phyloP scores from a whole-genome alignment of 1,140 invertebrate genomes.

The Macrosteles quadrilineatus region DNA sequence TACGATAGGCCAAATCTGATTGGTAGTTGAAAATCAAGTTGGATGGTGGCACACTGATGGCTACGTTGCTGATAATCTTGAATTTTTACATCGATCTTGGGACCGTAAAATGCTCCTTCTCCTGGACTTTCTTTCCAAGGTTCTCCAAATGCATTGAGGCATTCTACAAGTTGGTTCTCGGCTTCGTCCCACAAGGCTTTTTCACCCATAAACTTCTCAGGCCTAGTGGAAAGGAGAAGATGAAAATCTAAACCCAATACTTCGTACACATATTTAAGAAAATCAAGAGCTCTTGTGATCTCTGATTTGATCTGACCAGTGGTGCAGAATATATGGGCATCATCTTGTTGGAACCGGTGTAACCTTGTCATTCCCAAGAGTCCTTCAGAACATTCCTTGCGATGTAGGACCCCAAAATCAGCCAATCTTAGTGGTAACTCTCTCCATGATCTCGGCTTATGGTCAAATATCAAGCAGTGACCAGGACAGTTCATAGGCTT shows the following conservation, averaged over 20 bases:
- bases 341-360: conserved; percentile 27
- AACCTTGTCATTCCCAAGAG: conserved; percentile 21
- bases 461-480: conserved; percentile 51
- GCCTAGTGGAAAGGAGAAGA: conserved; percentile 5
- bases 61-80: conserved; percentile 86
- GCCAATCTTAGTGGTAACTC: conserved; percentile 27
- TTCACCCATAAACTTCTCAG: conserved; percentile 21
- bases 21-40: conserved; percentile 97
- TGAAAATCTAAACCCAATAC: conserved; percentile 25
- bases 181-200: conserved; percentile 28
- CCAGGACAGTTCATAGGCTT: conserved; percentile 77
- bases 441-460: neutral
- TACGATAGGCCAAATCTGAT: conserved; percentile 86
- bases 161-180: conserved; percentile 74
- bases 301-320: conserved; percentile 22
- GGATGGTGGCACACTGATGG: conserved; percentile 97
- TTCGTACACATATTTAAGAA: conserved; percentile 8
- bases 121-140: conserved; percentile 88
- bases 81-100: conserved; percentile 99
- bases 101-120: conserved; percentile 99
- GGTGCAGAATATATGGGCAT: conserved; percentile 33
- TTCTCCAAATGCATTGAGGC: conserved; percentile 81
- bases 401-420: conserved; percentile 27
- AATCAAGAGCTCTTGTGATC: neutral
- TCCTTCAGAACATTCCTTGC: conserved; percentile 21